Percentiles rank a stretch among this genome's conserved stretches.
phyloP scores from a whole-genome alignment of 2,113 vertebrate genomes.

The Melospiza melodia region DNA sequence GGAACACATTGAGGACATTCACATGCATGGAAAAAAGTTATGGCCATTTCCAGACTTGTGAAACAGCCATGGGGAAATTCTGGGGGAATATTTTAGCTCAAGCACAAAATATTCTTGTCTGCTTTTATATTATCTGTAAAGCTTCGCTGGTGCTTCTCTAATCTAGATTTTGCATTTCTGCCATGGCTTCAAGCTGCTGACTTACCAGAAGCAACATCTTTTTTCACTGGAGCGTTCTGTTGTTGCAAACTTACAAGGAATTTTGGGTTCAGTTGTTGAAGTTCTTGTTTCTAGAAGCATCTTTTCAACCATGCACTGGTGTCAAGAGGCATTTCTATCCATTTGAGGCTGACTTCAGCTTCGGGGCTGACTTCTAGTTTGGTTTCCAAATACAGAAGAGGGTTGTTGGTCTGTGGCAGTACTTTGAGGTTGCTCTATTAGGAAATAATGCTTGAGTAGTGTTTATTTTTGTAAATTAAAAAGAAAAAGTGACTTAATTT shows the following conservation, averaged over 20 bases:
- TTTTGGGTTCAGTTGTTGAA: background rate
- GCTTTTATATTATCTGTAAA: background rate
- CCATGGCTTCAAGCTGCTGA: background rate
- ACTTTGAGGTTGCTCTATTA: conserved; percentile 66
- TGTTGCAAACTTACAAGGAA: background rate
- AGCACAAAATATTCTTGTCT: background rate
- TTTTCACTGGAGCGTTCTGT: background rate
- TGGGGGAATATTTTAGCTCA: background rate
- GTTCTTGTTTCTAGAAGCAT: background rate
- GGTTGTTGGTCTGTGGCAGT: conserved; percentile 28
- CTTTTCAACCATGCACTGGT: background rate
- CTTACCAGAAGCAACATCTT: background rate
- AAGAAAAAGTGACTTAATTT: conserved; percentile 58
- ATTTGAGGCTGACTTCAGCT: background rate
- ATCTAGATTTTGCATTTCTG: background rate
- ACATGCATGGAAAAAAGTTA: no score
- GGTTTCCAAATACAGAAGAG: background rate
- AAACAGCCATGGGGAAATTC: background rate
- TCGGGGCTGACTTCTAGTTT: background rate
- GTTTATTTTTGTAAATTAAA: conserved; percentile 74
- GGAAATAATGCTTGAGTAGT: conserved; percentile 69
- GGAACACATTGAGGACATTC: background rate
- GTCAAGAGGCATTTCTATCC: background rate
- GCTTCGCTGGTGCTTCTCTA: background rate
- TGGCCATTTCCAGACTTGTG: background rate